A percentile compares a stretch with the other conserved stretches of the same genome.
These are phyloP conservation scores for Pithys albifrons DNA, from an alignment of 2,113 vertebrate species.

Conservation along the genomic window DNA sequence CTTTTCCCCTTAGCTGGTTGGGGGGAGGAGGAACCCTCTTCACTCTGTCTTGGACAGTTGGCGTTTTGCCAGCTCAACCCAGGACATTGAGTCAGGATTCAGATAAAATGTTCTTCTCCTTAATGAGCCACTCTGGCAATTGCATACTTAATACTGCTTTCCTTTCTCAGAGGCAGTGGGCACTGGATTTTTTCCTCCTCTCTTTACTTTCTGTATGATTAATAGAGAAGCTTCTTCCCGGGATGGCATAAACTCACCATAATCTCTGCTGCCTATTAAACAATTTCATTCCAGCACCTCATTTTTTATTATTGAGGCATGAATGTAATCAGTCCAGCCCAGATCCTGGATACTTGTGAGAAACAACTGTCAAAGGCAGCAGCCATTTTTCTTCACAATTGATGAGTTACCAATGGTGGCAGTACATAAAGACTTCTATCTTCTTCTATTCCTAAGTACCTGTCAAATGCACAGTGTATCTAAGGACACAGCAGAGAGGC, in stretches of 20 bases:
- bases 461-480: slow-evolving; percentile 5
- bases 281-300: slow-evolving; percentile 10
- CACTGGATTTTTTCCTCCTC: neutral
- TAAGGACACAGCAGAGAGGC: neutral
- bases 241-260: slow-evolving; percentile 5
- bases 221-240: neutral
- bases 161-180: neutral
- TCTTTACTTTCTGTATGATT: neutral
- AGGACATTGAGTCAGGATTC: neutral
- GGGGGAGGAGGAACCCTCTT: too few relatives aligned
- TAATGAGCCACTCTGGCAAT: neutral
- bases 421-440: slow-evolving; percentile 32
- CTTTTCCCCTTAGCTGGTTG: too few relatives aligned
- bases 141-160: neutral
- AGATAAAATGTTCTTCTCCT: neutral
- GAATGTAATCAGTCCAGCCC: slow-evolving; percentile 23
- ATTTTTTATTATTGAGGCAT: slow-evolving; percentile 38
- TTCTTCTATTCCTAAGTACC: neutral
- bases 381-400: slow-evolving; percentile 24
- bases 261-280: slow-evolving; percentile 5
- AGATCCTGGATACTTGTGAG: slow-evolving; percentile 22
- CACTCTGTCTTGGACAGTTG: too few relatives aligned
- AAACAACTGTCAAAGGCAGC: neutral
- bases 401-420: neutral
- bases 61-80: too few relatives aligned